These are phyloP conservation scores for Tenthredo scrophulariae DNA, from an alignment of 2,888 invertebrate genomes.

Conservation along the genomic window DNA sequence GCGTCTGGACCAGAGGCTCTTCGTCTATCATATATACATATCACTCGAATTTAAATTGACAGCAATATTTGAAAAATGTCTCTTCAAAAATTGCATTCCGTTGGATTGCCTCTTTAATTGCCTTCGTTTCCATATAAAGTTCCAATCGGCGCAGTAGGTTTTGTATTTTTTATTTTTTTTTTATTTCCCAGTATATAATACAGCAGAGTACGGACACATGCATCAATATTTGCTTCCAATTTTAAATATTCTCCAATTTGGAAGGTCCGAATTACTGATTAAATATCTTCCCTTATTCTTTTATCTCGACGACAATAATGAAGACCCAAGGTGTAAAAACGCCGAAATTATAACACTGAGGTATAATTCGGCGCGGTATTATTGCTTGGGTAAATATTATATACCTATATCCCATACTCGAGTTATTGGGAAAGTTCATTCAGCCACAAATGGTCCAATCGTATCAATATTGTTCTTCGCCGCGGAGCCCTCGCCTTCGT, in stretches of 20 bases:
- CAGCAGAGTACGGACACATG: background rate
- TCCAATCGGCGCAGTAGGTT: background rate
- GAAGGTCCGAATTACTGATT: background rate
- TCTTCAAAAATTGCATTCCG: background rate
- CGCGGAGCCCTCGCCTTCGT: slow-evolving; percentile 6
- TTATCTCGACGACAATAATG: background rate
- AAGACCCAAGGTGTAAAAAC: background rate
- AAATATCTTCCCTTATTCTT: background rate
- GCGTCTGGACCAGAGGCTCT: slow-evolving; percentile 14
- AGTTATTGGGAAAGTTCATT: background rate
- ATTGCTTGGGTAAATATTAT: slow-evolving; percentile 2
- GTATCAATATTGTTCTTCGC: slow-evolving; percentile 51
- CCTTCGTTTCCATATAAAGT: background rate
- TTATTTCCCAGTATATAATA: background rate
- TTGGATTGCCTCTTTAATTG: slow-evolving; percentile 5
- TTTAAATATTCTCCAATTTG: background rate
- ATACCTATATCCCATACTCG: background rate
- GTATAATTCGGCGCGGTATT: background rate
- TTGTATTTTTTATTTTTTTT: background rate
- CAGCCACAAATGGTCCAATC: slow-evolving; percentile 37
- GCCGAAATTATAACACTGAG: background rate
- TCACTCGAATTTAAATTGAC: background rate
- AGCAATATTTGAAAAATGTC: background rate
- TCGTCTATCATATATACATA: background rate
- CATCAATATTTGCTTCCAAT: background rate